These are phyloP conservation scores for Lysiphlebus fabarum DNA, from an alignment of 1,140 invertebrate species.

Conservation along the genomic window DNA sequence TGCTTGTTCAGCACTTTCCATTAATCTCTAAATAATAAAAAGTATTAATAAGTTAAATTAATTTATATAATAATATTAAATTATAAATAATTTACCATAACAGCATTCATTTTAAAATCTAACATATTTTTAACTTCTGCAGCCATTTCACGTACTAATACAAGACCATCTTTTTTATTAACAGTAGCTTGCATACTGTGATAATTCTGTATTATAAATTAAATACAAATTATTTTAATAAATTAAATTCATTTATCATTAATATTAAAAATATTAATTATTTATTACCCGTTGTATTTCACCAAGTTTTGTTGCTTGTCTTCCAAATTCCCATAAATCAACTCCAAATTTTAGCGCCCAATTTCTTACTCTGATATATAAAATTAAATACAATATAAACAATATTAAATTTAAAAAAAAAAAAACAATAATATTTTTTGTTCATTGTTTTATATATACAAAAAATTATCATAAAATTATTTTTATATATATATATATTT, in stretches of 20 bases:
- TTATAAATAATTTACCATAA: constrained; percentile 67
- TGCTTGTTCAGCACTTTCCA: constrained; percentile 83
- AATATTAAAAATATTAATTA: constrained; percentile 17
- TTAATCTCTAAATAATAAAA: constrained; percentile 66
- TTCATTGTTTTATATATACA: neutral
- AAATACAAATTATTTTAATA: neutral
- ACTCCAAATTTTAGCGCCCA: constrained; percentile 87
- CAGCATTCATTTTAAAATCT: constrained; percentile 85
- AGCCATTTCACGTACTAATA: constrained; percentile 78
- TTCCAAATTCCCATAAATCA: constrained; percentile 83
- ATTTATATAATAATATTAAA: constrained; percentile 14
- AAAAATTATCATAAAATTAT: neutral
- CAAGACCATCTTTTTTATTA: constrained; percentile 75
- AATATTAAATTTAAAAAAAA: neutral
- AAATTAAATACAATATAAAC: neutral
- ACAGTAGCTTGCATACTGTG: constrained; percentile 70
- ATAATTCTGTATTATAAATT: constrained; percentile 68
- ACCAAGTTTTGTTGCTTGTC: constrained; percentile 81
- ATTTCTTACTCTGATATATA: constrained; percentile 78
- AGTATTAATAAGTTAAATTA: neutral
- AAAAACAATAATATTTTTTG: neutral
- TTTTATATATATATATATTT: neutral
- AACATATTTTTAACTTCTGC: constrained; percentile 85
- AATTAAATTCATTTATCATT: constrained; percentile 7
- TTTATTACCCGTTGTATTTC: constrained; percentile 75